phyloP scores from a whole-genome alignment of 2,888 invertebrate genomes.

The Lepidocyrtoides sp. region DNA sequence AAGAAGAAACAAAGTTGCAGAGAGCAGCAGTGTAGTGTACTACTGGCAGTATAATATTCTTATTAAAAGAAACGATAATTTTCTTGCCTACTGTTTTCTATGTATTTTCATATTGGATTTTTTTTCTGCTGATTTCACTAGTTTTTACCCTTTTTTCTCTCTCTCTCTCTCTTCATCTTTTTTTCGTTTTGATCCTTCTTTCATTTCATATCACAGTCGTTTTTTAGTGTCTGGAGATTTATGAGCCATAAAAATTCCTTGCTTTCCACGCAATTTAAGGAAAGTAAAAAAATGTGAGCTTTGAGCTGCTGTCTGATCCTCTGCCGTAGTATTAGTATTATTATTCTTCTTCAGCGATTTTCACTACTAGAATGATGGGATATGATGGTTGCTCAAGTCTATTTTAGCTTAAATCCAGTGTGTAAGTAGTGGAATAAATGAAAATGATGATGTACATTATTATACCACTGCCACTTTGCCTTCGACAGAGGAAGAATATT shows the following conservation, averaged over 20 bases:
- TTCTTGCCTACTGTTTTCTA: neutral
- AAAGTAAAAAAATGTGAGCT: conserved; percentile 18
- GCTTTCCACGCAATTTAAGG: conserved; percentile 63
- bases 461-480: neutral
- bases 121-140: conserved; percentile 15
- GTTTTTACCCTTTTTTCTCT: conserved; percentile 30
- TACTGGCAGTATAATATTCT: neutral
- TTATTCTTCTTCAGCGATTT: neutral
- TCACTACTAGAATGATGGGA: neutral
- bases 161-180: neutral
- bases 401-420: neutral
- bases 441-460: neutral
- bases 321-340: neutral
- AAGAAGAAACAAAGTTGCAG: too few relatives aligned
- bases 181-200: conserved; percentile 14
- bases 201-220: conserved; percentile 30
- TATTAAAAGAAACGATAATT: neutral
- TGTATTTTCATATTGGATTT: neutral
- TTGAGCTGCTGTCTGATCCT: conserved; percentile 8
- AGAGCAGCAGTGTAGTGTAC: neutral
- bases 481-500: neutral
- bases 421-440: neutral
- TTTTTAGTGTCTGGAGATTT: conserved; percentile 58
- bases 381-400: neutral
- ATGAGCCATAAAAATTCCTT: conserved; percentile 67